Evolutionary conservation across 1,140 invertebrate species (phyloP).

Genomic region (Eriosoma lanigerum): DNA sequence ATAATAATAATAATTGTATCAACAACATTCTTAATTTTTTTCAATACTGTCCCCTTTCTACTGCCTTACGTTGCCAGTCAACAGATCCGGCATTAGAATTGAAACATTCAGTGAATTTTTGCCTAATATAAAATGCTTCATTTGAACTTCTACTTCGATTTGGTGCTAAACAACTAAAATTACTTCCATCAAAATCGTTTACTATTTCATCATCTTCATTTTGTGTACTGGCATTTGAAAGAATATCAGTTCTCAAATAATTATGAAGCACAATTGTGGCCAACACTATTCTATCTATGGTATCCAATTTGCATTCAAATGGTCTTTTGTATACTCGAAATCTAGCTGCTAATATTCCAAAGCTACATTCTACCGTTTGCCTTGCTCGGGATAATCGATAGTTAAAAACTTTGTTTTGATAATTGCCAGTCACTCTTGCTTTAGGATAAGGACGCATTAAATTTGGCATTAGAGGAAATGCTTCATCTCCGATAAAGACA

Average conservation of each 20-base stretch:
- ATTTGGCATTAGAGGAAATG: slow-evolving; percentile 59
- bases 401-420: slow-evolving; percentile 58
- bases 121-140: slow-evolving; percentile 17
- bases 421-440: slow-evolving; percentile 58
- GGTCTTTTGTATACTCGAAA: slow-evolving; percentile 55
- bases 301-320: slow-evolving; percentile 58
- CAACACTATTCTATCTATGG: slow-evolving; percentile 56
- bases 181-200: slow-evolving; percentile 1
- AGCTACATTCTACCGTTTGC: slow-evolving; percentile 26
- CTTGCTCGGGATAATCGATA: slow-evolving; percentile 58
- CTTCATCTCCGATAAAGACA: slow-evolving; percentile 60
- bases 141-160: slow-evolving; percentile 11
- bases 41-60: slow-evolving; percentile 21
- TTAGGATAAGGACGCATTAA: slow-evolving; percentile 61
- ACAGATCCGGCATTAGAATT: slow-evolving; percentile 21
- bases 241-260: slow-evolving; percentile 52
- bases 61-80: not conserved
- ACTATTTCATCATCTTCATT: not conserved
- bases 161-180: slow-evolving; percentile 12
- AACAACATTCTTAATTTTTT: no score
- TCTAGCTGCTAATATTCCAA: slow-evolving; percentile 30
- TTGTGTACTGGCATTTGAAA: slow-evolving; percentile 10
- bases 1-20: no score
- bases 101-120: slow-evolving; percentile 24
- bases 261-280: slow-evolving; percentile 57